Evolutionary conservation across 2,797 vertebrate genomes (phyloP).

Genomic region (Thripadectes ignobilis): DNA sequence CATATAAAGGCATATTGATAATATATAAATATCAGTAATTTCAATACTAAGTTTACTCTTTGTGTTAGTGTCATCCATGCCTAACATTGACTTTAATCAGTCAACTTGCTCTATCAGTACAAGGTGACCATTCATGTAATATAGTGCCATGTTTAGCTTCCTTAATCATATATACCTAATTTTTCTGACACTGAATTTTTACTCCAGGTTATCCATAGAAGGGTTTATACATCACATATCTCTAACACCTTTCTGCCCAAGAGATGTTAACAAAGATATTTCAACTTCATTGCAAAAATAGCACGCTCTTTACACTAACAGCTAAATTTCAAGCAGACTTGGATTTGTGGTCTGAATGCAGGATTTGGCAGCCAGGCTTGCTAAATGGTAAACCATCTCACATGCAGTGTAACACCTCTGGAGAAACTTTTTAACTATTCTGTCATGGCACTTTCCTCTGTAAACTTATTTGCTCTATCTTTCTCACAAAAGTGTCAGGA

Average conservation of each 20-base stretch:
- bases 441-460: neutral
- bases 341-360: neutral
- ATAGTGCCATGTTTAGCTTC: neutral
- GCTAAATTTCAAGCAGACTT: neutral
- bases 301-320: neutral
- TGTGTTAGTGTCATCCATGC: neutral
- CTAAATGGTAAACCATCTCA: neutral
- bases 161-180: slow-evolving; percentile 20
- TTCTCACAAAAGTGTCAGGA: neutral
- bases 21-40: neutral
- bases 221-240: neutral
- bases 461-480: neutral
- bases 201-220: neutral
- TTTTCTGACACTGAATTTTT: slow-evolving; percentile 51
- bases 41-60: slow-evolving; percentile 13
- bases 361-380: neutral
- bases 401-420: neutral
- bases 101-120: neutral
- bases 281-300: neutral
- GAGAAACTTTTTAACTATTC: neutral
- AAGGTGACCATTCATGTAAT: neutral
- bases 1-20: neutral
- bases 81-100: slow-evolving; percentile 4
- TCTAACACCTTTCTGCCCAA: neutral
- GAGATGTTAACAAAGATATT: neutral